Percentiles rank a stretch among this genome's conserved stretches.
Conservation (phyloP, 2,113 vertebrate genomes). For the Urocitellus parryii region DNA sequence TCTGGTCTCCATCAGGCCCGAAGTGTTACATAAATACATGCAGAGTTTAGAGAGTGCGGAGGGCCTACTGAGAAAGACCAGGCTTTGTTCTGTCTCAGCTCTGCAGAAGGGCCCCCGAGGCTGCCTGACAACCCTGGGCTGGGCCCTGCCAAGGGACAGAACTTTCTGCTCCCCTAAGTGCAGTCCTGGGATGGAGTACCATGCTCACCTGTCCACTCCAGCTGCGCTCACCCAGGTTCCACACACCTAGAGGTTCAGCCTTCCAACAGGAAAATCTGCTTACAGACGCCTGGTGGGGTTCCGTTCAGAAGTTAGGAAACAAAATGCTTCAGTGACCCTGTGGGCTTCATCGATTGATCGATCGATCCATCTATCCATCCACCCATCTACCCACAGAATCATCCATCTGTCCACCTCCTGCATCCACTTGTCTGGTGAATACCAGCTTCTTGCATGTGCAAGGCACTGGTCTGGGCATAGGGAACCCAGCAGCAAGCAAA, state of each 20-base stretch:
- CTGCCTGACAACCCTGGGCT: background rate
- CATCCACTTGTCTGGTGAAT: background rate
- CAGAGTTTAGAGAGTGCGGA: constrained; percentile 53
- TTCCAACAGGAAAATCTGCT: background rate
- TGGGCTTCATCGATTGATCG: background rate
- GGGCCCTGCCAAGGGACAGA: background rate
- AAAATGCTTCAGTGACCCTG: background rate
- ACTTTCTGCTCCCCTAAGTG: background rate
- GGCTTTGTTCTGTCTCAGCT: background rate
- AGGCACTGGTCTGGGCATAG: background rate
- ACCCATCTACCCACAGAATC: background rate
- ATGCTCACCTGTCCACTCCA: background rate
- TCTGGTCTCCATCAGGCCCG: constrained; percentile 76
- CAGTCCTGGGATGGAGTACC: too few species aligned
- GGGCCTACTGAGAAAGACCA: background rate
- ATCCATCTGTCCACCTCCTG: too few species aligned
- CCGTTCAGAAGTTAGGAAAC: background rate
- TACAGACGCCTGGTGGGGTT: background rate
- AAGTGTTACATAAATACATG: constrained; percentile 62
- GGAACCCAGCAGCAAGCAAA: background rate
- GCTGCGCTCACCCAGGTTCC: background rate
- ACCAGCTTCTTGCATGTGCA: background rate
- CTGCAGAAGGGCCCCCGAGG: background rate
- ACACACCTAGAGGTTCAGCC: background rate
- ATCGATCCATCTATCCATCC: fast-evolving